Conservation (phyloP, 2,797 vertebrate species). For the Neosilurus mollespiculum region DNA sequence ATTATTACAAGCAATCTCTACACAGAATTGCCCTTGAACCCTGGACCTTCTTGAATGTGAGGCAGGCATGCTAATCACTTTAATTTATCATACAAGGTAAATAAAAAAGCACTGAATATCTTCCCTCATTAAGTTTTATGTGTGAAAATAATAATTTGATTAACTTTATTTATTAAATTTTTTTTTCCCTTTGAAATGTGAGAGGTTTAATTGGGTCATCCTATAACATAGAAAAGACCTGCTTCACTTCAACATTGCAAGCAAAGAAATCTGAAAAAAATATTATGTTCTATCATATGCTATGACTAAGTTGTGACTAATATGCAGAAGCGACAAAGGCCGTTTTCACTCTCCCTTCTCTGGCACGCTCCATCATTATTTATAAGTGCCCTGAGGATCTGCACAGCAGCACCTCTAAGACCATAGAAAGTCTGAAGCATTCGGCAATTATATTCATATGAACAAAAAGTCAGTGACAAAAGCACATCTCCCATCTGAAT, state of each 20-base stretch:
- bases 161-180: too few relatives aligned
- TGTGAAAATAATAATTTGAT: too few relatives aligned
- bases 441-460: constrained; percentile 17
- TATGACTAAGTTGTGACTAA: constrained; percentile 11
- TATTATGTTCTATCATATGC: neutral
- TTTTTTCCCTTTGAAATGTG: too few relatives aligned
- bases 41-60: too few relatives aligned
- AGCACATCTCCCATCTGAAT: neutral
- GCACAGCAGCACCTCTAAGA: constrained; percentile 10
- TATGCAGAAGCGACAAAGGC: neutral
- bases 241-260: neutral
- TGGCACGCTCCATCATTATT: constrained; percentile 7
- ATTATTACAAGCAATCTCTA: too few relatives aligned
- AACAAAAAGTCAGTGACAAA: neutral
- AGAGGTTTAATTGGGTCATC: too few relatives aligned
- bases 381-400: constrained; percentile 18
- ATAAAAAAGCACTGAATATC: too few relatives aligned
- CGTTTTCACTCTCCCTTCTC: neutral
- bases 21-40: too few relatives aligned
- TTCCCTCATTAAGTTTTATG: too few relatives aligned
- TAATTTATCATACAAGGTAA: too few relatives aligned
- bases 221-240: neutral
- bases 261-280: neutral
- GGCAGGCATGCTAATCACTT: too few relatives aligned
- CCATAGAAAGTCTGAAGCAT: constrained; percentile 16